A percentile compares a stretch with the other conserved stretches of the same genome.
phyloP scores from a whole-genome alignment of 2,888 invertebrate species.

The Acanthacorydalis orientalis region DNA sequence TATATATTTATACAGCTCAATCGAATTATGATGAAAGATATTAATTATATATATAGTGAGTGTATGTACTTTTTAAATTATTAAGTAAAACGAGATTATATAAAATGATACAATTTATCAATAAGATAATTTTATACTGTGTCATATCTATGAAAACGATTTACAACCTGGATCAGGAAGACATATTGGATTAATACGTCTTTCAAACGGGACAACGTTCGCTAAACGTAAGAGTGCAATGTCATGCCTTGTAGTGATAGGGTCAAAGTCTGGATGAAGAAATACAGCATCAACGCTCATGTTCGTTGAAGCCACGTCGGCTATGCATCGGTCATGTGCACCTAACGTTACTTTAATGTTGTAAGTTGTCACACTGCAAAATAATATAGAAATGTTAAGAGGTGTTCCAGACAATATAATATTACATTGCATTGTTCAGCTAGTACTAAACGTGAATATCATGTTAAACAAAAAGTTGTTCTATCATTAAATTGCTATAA shows the following conservation, averaged over 20 bases:
- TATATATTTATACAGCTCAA: no score
- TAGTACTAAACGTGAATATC: neutral
- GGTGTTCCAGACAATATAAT: no score
- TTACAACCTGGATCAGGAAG: slow-evolving; percentile 31
- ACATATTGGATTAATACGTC: slow-evolving; percentile 37
- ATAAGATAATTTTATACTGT: neutral
- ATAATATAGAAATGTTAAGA: neutral
- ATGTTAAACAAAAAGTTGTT: neutral
- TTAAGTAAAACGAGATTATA: neutral
- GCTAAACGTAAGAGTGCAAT: slow-evolving; percentile 37
- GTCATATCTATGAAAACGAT: neutral
- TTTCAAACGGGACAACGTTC: slow-evolving; percentile 29
- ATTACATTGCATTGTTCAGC: neutral
- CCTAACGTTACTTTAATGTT: slow-evolving; percentile 36
- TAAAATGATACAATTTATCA: neutral
- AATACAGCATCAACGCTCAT: slow-evolving; percentile 32
- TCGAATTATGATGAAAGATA: no score
- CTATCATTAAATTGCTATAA: no score
- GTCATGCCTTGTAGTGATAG: slow-evolving; percentile 34
- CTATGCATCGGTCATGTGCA: slow-evolving; percentile 32
- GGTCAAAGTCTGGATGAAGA: slow-evolving; percentile 35
- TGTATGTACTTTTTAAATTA: neutral
- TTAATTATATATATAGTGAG: no score
- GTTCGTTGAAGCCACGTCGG: slow-evolving; percentile 30
- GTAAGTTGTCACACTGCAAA: slow-evolving; percentile 23